Percentiles rank a stretch among this genome's conserved stretches.
These are phyloP conservation scores for Coptodon bakossiorum DNA, from an alignment of 2,113 vertebrate genomes.

Conservation along the genomic window DNA sequence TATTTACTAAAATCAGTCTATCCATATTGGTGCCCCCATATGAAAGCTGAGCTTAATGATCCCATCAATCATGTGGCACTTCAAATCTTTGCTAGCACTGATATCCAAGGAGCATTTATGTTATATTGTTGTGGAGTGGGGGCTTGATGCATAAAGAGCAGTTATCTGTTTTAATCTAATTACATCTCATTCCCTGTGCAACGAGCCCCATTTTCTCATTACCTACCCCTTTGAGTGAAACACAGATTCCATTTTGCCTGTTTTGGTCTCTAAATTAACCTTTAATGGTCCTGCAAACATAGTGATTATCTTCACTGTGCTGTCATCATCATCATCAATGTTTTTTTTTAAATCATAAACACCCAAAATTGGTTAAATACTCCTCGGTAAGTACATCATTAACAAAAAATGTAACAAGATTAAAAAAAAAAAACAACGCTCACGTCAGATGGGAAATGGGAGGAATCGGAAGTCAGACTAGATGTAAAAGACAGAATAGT, in stretches of 20 bases:
- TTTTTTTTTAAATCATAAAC: not conserved
- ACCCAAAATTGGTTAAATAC: constrained; percentile 15
- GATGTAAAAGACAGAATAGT: not conserved
- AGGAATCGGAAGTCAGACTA: not conserved
- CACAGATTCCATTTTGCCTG: constrained; percentile 11
- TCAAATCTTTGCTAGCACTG: constrained; percentile 12
- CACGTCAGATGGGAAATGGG: not conserved
- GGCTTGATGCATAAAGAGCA: constrained; percentile 30
- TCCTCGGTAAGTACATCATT: not conserved
- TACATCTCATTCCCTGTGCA: constrained; percentile 31
- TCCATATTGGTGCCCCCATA: not conserved
- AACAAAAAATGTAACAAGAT: not conserved
- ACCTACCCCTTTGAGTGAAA: constrained; percentile 29
- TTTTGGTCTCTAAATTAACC: constrained; percentile 24
- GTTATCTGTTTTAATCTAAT: constrained; percentile 54
- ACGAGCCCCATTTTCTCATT: constrained; percentile 43
- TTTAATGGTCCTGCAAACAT: constrained; percentile 18
- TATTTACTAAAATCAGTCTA: not conserved
- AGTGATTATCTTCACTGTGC: constrained; percentile 22
- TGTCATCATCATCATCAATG: not conserved
- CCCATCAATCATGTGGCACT: constrained; percentile 39
- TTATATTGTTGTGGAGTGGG: not conserved
- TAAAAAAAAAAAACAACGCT: not conserved
- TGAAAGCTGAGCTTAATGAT: constrained; percentile 31
- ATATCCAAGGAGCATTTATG: constrained; percentile 16